Percentiles rank a stretch among this genome's conserved stretches.
Evolutionary conservation across 2,888 invertebrate genomes (phyloP).

Genomic region (Lasioglossum zephyrum): DNA sequence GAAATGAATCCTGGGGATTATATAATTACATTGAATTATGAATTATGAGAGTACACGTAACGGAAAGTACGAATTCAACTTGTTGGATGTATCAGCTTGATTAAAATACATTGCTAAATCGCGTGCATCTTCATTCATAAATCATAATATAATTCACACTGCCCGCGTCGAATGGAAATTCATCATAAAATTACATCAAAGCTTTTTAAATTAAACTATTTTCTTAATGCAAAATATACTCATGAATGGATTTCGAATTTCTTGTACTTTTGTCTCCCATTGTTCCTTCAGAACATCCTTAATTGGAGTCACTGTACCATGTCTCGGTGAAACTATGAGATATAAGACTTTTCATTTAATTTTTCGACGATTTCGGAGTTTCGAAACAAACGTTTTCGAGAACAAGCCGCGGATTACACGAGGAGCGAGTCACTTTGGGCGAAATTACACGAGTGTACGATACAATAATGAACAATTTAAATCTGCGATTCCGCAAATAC

Average conservation of each 20-base stretch:
- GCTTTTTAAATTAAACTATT: too few relatives aligned
- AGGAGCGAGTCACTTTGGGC: neutral
- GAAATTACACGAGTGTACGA: neutral
- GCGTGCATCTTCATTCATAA: neutral
- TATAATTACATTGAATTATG: conserved; percentile 15
- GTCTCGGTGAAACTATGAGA: too few relatives aligned
- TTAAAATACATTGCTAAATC: neutral
- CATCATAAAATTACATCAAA: neutral
- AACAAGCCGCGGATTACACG: neutral
- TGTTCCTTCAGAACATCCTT: too few relatives aligned
- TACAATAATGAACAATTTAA: neutral
- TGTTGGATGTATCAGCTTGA: neutral
- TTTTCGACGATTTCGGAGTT: neutral
- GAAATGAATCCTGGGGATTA: neutral
- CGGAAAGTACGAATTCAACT: neutral
- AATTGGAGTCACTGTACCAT: too few relatives aligned
- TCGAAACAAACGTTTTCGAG: neutral
- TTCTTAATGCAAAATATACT: too few relatives aligned
- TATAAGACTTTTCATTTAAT: too few relatives aligned
- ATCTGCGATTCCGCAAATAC: neutral
- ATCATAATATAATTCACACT: neutral
- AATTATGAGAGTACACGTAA: neutral
- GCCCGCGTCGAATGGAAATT: neutral
- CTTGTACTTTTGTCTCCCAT: too few relatives aligned
- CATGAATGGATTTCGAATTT: too few relatives aligned